A percentile compares a stretch with the other conserved stretches of the same genome.
phyloP scores from a whole-genome alignment of 1,140 invertebrate genomes.

The Musca domestica region DNA sequence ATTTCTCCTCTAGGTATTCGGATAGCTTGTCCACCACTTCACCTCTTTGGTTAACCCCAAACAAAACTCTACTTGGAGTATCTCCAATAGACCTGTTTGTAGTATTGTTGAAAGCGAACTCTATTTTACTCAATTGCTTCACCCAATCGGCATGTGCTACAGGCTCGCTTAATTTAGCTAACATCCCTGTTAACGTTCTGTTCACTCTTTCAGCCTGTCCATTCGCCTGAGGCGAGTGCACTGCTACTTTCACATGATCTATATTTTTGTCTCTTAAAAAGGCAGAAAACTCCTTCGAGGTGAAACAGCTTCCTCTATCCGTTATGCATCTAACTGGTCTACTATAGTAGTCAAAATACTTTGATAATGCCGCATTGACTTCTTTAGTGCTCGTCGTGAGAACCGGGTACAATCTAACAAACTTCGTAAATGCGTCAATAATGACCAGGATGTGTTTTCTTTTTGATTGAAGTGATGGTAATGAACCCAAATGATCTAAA shows the following conservation, averaged over 20 bases:
- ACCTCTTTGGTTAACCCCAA: conserved; percentile 13
- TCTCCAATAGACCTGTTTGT: neutral
- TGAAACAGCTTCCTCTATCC: conserved; percentile 4
- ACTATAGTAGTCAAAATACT: no score
- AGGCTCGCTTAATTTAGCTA: conserved; percentile 11
- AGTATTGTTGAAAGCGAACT: conserved; percentile 19
- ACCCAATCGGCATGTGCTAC: conserved; percentile 16
- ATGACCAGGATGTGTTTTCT: conserved; percentile 13
- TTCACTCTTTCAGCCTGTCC: conserved; percentile 16
- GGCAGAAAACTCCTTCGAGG: neutral
- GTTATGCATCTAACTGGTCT: no score
- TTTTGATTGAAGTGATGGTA: conserved; percentile 13
- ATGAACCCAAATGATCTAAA: no score
- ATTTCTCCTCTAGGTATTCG: neutral
- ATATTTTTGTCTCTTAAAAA: conserved; percentile 1
- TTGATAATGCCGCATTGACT: no score
- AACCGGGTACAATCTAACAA: no score
- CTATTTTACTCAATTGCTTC: conserved; percentile 2
- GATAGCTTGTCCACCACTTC: conserved; percentile 5
- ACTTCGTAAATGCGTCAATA: no score
- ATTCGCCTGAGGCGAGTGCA: no score
- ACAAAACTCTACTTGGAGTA: conserved; percentile 5
- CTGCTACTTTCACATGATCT: no score
- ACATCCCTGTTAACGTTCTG: neutral
- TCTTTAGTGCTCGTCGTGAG: no score